Evolutionary conservation across 2,888 invertebrate genomes (phyloP), one percentile per base, ranked within the genome.

Genomic region (Eurytoma californica): DNA sequence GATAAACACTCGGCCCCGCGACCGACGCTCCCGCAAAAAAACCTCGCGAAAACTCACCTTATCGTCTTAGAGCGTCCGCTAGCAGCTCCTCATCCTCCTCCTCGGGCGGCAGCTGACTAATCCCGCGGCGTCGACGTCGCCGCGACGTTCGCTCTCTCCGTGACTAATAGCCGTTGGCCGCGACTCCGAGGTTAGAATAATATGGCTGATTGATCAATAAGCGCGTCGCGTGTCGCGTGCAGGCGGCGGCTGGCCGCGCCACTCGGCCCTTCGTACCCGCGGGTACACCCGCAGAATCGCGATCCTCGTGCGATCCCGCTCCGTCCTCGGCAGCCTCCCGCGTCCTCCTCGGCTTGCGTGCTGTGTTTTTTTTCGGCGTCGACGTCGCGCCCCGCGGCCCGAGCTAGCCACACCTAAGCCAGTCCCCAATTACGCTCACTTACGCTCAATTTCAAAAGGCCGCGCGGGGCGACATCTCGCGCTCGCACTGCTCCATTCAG

Each of bases 151-250:
- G 69, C 12, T 55, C 66, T 49, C 63, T 61, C 75, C 39, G 67
- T 75, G 72, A 75, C 75, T 79, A 79, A 75, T 72, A 39, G 39
- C 39, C 39, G 39, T 39, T 9, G 24, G 24, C 69, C 73, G 51
- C 66, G 9, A 18, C 5, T 39, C 55, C 58, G 75, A 79, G 79
- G 79, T 79, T 79, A 79, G 79, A 58, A 79, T 72, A 79, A 72
- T 79, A 79, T 74, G 73, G 80, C 80, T 76, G 80, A 77, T 77
- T 80, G 77, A 80, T 80, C 80, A 80, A 80, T 80, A 80, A 80
- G 66, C 58, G 60, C 66, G 47, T 49, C 55, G 58, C 39, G 39
- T 39, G 39, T 39, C 39, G 9, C 39, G 9, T 24, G 24, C 57
- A 39, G 9, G 67, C 72, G 28, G 51, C 63, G 58, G 55, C 51